phyloP scores from a whole-genome alignment of 2,888 invertebrate genomes.

The Morinoia aosen region DNA sequence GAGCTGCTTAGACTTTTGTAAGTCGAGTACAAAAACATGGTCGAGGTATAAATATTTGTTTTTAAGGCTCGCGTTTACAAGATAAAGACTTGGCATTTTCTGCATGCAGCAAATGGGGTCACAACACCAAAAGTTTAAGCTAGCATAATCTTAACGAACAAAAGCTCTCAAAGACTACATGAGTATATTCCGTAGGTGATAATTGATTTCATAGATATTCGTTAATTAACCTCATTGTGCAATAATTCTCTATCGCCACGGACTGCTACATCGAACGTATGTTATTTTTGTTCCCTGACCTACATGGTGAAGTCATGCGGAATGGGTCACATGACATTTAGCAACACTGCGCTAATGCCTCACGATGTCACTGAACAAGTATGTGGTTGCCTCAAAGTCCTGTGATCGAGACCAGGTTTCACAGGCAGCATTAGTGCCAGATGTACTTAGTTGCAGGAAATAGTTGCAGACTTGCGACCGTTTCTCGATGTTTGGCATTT shows the following conservation, averaged over 20 bases:
- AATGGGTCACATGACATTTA: slow-evolving; percentile 9
- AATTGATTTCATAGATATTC: background rate
- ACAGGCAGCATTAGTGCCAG: background rate
- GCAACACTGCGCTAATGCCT: background rate
- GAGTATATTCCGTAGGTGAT: background rate
- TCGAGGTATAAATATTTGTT: no score
- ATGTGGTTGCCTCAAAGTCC: background rate
- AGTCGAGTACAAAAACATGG: no score
- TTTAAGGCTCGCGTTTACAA: no score
- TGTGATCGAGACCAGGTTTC: background rate
- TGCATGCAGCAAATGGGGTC: background rate
- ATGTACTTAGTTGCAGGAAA: no score
- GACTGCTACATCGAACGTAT: background rate
- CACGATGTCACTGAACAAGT: background rate
- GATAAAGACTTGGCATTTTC: background rate
- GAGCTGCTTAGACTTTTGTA: no score
- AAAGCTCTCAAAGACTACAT: background rate
- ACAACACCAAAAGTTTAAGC: background rate
- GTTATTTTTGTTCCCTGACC: background rate
- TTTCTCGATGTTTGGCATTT: no score
- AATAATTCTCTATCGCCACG: background rate
- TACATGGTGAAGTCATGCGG: background rate
- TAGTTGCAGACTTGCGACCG: no score
- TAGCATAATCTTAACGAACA: background rate
- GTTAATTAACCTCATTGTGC: background rate